Evolutionary conservation across 1,140 invertebrate species (phyloP).

Genomic region (Procambarus clarkii): DNA sequence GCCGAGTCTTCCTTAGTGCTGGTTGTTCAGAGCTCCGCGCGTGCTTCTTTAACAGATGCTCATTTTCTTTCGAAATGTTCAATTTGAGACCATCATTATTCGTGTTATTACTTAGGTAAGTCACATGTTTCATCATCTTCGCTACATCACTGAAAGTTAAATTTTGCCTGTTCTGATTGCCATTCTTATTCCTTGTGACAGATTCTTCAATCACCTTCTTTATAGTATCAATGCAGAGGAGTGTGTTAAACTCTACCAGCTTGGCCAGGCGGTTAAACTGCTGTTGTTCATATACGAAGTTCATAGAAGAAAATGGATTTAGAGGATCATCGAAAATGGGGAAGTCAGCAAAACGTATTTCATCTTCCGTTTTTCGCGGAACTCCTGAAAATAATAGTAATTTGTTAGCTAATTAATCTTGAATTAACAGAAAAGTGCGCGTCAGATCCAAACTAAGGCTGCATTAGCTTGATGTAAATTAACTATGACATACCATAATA

Average conservation of each 20-base stretch:
- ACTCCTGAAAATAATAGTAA: slow-evolving; percentile 72
- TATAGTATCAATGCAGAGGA: slow-evolving; percentile 75
- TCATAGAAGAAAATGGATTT: slow-evolving; percentile 77
- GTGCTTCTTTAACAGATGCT: neutral
- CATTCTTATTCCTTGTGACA: slow-evolving; percentile 49
- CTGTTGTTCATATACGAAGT: slow-evolving; percentile 76
- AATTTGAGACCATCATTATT: neutral
- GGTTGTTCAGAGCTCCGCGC: neutral
- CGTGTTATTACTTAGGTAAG: neutral
- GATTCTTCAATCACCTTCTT: slow-evolving; percentile 72
- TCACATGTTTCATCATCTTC: slow-evolving; percentile 20
- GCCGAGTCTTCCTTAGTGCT: too few relatives aligned
- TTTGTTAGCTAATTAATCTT: neutral
- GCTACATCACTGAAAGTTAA: slow-evolving; percentile 18
- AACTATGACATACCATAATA: too few relatives aligned
- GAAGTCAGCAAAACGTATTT: slow-evolving; percentile 77
- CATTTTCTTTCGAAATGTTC: neutral
- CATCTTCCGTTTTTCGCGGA: slow-evolving; percentile 75
- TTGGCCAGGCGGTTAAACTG: slow-evolving; percentile 76
- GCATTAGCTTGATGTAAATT: too few relatives aligned
- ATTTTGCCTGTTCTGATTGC: slow-evolving; percentile 21
- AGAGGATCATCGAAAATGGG: slow-evolving; percentile 77
- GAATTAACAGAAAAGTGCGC: too few relatives aligned
- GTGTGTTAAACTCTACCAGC: slow-evolving; percentile 78
- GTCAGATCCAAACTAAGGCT: too few relatives aligned